Evolutionary conservation across 1,140 invertebrate species (phyloP), one percentile per base, ranked within the genome.

Genomic region (Drosophila kepulauana): DNA sequence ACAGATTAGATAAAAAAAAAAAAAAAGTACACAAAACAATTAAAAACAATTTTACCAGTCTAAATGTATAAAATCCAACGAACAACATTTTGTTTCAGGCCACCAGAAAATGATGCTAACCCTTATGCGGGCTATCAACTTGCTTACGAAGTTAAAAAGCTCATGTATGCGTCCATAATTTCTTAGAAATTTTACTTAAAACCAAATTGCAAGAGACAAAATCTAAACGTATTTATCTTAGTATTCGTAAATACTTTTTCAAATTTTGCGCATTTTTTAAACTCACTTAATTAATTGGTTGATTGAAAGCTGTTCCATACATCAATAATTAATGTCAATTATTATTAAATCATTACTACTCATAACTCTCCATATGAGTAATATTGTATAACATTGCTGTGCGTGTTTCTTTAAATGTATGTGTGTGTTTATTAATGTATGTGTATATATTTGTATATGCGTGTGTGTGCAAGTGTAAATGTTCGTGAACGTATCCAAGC

Each of bases 81-180:
- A 87, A 91, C 66, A 92, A 89, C 78, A 89, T 92, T 87, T 92
- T 92, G 87, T 95, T 95, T 94, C 95, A 96, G 96, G 95, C 95
- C 95, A 94, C 94, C 96, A 94, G 97, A 98, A 94, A 96, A 97
- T 94, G 96, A 95, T 94, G 94, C 94, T 91, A 95, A 96, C 93
- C 95, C 96, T 94, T 93, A 98, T 95, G 96, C 97, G 95, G 97
- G 97, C 94, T 98, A 98, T 96, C 98, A 98, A 95, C 97, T 99
- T 94, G 97, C 97, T 95, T 99, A 98, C 95, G 98, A 99, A 98
- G 98, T 99, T 95, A 98, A 99, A 97, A 99, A 99, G 95, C 97
- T 99, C 95, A 98, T 99, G 98, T 98, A 98, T 95, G 97, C 96
- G 95, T 95, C 93, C 94, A 94, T 91, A 82, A 91, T 91, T 87